phyloP scores from a whole-genome alignment of 2,113 vertebrate genomes.

The Callaeas wilsoni region DNA sequence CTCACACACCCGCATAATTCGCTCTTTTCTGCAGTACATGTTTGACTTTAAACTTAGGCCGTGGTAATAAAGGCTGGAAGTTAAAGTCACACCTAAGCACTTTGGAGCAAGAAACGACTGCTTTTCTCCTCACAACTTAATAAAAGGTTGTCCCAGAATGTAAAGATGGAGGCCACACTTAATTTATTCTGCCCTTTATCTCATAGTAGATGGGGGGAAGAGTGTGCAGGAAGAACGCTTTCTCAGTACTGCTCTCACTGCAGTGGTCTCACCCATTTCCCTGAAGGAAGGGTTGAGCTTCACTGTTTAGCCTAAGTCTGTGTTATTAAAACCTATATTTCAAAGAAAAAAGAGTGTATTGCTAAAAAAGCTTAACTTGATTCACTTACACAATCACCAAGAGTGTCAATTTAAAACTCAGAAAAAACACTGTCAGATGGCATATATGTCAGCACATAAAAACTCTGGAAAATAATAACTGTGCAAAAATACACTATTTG shows the following conservation, averaged over 20 bases:
- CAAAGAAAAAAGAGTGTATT: background rate
- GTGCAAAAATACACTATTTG: background rate
- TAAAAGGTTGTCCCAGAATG: background rate
- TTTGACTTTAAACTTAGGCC: background rate
- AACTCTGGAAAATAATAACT: background rate
- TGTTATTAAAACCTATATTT: background rate
- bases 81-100: background rate
- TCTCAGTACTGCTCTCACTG: background rate
- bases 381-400: background rate
- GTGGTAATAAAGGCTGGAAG: background rate
- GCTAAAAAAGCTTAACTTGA: background rate
- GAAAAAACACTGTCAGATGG: background rate
- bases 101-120: background rate
- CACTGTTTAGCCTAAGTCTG: background rate
- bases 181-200: background rate
- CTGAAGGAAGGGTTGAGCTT: background rate
- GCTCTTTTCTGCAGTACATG: fast-evolving
- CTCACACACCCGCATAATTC: fast-evolving
- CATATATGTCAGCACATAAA: background rate
- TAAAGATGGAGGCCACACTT: background rate
- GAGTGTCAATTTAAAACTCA: background rate
- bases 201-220: fast-evolving
- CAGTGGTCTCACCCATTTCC: background rate
- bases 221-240: background rate
- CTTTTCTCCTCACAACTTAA: background rate